Evolutionary conservation across 2,113 vertebrate genomes (phyloP).

Genomic region (Alosa alosa): DNA sequence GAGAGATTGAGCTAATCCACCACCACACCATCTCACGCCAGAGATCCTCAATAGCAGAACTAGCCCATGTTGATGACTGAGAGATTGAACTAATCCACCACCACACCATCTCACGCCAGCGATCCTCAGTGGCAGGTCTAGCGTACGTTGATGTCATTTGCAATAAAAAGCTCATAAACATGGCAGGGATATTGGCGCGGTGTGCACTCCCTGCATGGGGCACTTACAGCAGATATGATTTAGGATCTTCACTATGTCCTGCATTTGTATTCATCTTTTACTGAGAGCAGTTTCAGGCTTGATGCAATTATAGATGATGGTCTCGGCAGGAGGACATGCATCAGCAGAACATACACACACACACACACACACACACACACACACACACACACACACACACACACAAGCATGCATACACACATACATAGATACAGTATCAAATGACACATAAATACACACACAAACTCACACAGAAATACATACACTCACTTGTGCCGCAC

Average conservation of each 20-base stretch:
- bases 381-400: background rate
- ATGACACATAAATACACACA: background rate
- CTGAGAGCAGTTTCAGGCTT: constrained; percentile 4
- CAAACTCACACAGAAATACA: background rate
- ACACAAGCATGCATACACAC: background rate
- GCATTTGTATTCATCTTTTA: background rate
- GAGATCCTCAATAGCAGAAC: too few species aligned
- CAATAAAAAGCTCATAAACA: background rate
- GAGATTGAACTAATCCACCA: too few species aligned
- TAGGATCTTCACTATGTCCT: background rate
- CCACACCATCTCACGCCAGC: background rate
- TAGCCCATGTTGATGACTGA: too few species aligned
- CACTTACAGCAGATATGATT: background rate
- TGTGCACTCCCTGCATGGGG: background rate
- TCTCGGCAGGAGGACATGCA: background rate
- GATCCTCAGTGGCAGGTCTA: too few species aligned
- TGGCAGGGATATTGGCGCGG: background rate
- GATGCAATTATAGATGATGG: constrained; percentile 23
- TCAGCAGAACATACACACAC: background rate
- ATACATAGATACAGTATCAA: background rate
- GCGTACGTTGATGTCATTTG: background rate
- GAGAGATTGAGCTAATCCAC: background rate
- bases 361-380: background rate
- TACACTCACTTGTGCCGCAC: background rate
- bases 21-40: background rate